Conservation (phyloP, 2,797 vertebrate genomes). For the Galagoides demidoff region DNA sequence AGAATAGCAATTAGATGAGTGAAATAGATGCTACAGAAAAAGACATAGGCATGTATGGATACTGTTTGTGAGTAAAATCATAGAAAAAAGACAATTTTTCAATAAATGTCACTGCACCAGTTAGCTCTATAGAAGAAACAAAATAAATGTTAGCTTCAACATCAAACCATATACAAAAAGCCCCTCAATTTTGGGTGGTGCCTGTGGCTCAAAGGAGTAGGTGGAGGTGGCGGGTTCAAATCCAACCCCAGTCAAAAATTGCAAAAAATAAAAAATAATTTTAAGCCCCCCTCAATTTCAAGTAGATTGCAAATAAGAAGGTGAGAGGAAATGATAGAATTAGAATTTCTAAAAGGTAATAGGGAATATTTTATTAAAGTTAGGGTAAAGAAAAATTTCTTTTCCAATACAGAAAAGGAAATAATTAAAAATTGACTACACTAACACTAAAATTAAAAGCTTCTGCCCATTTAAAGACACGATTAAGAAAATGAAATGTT, state of each 20-base stretch:
- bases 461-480: not conserved
- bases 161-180: not conserved
- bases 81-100: not conserved
- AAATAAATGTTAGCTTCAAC: not conserved
- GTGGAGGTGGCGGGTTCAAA: too few relatives aligned
- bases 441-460: conserved; percentile 33
- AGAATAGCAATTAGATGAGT: not conserved
- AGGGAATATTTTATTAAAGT: not conserved
- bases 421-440: not conserved
- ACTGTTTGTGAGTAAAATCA: not conserved
- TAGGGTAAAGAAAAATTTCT: not conserved
- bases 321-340: not conserved
- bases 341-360: not conserved
- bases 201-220: too few relatives aligned
- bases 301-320: not conserved
- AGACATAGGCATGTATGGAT: not conserved
- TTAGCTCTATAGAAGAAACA: not conserved
- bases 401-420: not conserved
- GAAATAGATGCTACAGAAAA: not conserved
- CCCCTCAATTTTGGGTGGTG: too few relatives aligned
- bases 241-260: too few relatives aligned
- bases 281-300: not conserved
- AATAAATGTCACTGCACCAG: not conserved
- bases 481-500: not conserved
- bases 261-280: too few relatives aligned